Evolutionary conservation across 92 coral and sea anemone species (phyloP).

Genomic region (Umimayanthus chanpuru): DNA sequence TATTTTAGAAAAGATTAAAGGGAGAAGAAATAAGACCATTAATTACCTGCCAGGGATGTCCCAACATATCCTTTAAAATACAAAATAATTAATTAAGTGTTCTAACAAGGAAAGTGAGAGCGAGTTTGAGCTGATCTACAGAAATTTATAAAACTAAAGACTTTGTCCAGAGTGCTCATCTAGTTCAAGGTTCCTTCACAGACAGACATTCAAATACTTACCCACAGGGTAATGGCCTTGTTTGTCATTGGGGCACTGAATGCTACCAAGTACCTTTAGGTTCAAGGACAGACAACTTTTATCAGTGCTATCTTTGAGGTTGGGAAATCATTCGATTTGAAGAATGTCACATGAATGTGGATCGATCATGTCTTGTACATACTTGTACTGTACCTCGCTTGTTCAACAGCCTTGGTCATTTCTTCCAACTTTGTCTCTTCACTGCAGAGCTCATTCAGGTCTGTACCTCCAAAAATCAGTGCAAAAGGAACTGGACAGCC

Average conservation of each 20-base stretch:
- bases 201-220: slow-evolving; percentile 30
- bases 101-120: too few species aligned
- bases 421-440: slow-evolving; percentile 60
- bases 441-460: slow-evolving; percentile 71
- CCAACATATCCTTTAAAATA: too few species aligned
- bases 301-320: neutral
- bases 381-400: slow-evolving; percentile 69
- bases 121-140: too few species aligned
- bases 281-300: neutral
- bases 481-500: slow-evolving; percentile 84
- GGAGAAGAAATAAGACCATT: too few species aligned
- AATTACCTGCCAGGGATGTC: too few species aligned
- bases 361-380: neutral
- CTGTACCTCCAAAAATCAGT: slow-evolving; percentile 96
- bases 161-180: too few species aligned
- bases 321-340: neutral
- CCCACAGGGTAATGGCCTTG: slow-evolving; percentile 79
- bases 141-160: too few species aligned
- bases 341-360: neutral
- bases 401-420: slow-evolving; percentile 74
- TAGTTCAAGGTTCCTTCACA: too few species aligned
- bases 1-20: too few species aligned
- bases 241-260: slow-evolving; percentile 83
- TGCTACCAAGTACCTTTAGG: slow-evolving; percentile 76
- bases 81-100: too few species aligned